phyloP scores from a whole-genome alignment of 2,888 invertebrate genomes.

The Brachylomia viminalis region DNA sequence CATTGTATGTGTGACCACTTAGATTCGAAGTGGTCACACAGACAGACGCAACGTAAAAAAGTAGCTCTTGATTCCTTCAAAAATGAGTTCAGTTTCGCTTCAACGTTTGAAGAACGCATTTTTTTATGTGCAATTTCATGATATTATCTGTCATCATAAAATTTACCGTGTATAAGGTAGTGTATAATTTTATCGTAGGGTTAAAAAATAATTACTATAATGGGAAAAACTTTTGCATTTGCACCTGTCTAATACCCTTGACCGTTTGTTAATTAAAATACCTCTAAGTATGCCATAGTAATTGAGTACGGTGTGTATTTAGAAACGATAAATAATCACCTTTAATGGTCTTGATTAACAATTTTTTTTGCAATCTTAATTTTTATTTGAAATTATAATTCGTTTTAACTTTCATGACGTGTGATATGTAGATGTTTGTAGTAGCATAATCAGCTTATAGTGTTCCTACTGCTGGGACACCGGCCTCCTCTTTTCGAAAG shows the following conservation, averaged over 20 bases:
- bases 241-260: constrained; percentile 59
- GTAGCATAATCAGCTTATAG: too few species aligned
- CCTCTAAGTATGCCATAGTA: constrained; percentile 5
- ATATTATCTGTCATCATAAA: background rate
- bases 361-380: constrained; percentile 7
- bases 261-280: constrained; percentile 37
- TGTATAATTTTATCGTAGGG: constrained; percentile 11
- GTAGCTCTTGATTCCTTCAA: background rate
- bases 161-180: background rate
- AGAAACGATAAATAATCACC: constrained; percentile 31
- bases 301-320: constrained; percentile 19
- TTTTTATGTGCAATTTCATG: background rate
- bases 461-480: too few species aligned
- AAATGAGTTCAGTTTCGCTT: background rate
- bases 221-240: constrained; percentile 39
- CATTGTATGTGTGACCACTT: too few species aligned
- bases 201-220: constrained; percentile 28
- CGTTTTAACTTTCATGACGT: background rate
- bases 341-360: constrained; percentile 8
- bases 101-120: background rate
- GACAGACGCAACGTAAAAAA: too few species aligned
- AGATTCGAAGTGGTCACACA: too few species aligned
- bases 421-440: background rate
- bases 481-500: too few species aligned
- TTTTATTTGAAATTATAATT: constrained; percentile 16